phyloP scores from a whole-genome alignment of 2,113 vertebrate genomes.

The Atractosteus spatula region DNA sequence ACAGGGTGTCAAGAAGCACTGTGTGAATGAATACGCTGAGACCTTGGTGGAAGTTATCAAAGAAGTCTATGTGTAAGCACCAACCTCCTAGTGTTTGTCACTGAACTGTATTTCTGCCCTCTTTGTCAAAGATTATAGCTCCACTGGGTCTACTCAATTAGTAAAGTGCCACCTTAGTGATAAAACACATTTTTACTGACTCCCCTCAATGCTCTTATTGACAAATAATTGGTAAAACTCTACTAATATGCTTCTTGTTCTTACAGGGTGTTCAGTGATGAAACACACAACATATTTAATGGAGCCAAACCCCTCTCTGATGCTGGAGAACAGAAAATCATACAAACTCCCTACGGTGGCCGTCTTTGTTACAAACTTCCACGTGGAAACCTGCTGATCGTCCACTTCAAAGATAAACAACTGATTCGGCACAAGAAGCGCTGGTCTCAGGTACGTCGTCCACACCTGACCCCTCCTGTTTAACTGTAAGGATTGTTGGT shows the following conservation, averaged over 20 bases:
- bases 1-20: slow-evolving; percentile 15
- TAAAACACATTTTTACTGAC: no score
- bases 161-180: no score
- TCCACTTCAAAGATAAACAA: no score
- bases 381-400: no score
- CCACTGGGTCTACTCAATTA: no score
- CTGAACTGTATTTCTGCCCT: no score
- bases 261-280: slow-evolving; percentile 49
- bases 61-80: slow-evolving; percentile 50
- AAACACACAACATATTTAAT: slow-evolving; percentile 31
- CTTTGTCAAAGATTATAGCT: no score
- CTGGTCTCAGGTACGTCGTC: slow-evolving; percentile 51
- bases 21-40: slow-evolving; percentile 44
- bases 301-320: slow-evolving; percentile 5
- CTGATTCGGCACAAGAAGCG: no score
- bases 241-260: background rate
- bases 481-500: slow-evolving; percentile 61
- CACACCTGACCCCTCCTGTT: slow-evolving; percentile 45
- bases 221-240: background rate
- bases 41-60: slow-evolving; percentile 37
- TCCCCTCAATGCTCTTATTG: no score
- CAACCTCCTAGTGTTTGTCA: no score
- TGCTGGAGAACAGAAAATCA: slow-evolving; percentile 29
- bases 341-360: slow-evolving; percentile 52
- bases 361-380: no score